These are phyloP conservation scores for Zophobas morio DNA, from an alignment of 1,140 invertebrate species.

Conservation along the genomic window DNA sequence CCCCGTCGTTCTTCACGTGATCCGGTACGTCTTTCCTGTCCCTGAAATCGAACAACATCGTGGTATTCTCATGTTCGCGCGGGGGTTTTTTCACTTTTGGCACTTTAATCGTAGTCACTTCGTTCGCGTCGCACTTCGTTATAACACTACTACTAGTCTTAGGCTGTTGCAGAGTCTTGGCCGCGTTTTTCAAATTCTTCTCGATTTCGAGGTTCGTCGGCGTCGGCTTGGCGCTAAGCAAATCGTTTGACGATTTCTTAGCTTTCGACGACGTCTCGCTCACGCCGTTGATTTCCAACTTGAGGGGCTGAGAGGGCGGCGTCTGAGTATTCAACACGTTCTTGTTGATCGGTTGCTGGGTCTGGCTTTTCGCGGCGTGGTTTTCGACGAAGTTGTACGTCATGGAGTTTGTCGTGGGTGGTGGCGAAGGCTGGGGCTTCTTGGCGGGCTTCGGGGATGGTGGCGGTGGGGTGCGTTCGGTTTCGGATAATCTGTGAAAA, in stretches of 20 bases:
- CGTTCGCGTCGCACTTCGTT: slow-evolving; percentile 66
- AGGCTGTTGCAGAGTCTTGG: slow-evolving; percentile 74
- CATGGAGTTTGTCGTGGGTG: slow-evolving; percentile 31
- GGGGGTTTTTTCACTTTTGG: slow-evolving; percentile 58
- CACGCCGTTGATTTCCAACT: slow-evolving; percentile 57
- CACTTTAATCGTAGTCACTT: slow-evolving; percentile 59
- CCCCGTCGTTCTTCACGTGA: slow-evolving; percentile 83
- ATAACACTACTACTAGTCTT: slow-evolving; percentile 69
- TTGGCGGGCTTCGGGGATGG: slow-evolving; percentile 67
- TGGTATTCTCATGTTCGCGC: slow-evolving; percentile 70
- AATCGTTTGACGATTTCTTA: slow-evolving; percentile 6
- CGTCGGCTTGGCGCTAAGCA: neutral
- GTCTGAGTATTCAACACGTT: slow-evolving; percentile 48
- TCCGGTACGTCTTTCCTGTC: slow-evolving; percentile 87
- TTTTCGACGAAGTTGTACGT: slow-evolving; percentile 50
- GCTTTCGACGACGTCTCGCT: slow-evolving; percentile 1
- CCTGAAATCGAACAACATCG: slow-evolving; percentile 91
- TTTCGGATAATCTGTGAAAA: no score
- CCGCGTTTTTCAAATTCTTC: slow-evolving; percentile 80
- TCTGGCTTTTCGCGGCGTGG: slow-evolving; percentile 41
- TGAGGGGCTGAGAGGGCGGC: slow-evolving; percentile 55
- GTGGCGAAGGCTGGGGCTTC: slow-evolving; percentile 73
- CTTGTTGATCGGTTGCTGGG: slow-evolving; percentile 53
- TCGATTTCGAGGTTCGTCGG: slow-evolving; percentile 76
- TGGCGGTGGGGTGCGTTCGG: neutral